These are phyloP conservation scores for Phyllotreta cruciferae DNA, from an alignment of 2,888 invertebrate genomes.

Conservation along the genomic window DNA sequence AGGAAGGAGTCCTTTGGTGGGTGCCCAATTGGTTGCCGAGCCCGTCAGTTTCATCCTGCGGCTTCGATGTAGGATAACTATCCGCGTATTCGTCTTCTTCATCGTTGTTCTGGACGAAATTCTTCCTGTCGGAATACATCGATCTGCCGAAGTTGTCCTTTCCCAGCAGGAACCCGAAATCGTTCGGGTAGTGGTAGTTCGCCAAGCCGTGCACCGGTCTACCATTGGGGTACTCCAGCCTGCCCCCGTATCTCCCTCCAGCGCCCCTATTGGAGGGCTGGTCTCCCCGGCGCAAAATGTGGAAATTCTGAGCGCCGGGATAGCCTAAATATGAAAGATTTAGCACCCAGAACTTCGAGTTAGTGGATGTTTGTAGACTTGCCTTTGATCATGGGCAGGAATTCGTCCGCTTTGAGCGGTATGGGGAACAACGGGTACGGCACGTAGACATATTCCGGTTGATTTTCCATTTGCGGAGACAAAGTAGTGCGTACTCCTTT, in stretches of 20 bases:
- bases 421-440: constrained; percentile 25
- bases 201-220: constrained; percentile 45
- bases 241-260: constrained; percentile 54
- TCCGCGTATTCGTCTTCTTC: constrained; percentile 37
- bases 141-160: constrained; percentile 41
- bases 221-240: constrained; percentile 53
- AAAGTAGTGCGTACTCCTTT: constrained; percentile 57
- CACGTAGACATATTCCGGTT: constrained; percentile 20
- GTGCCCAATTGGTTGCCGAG: constrained; percentile 25
- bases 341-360: constrained; percentile 23
- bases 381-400: constrained; percentile 24
- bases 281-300: constrained; percentile 33
- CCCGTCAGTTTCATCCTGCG: constrained; percentile 42
- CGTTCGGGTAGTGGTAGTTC: constrained; percentile 45
- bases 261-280: constrained; percentile 34
- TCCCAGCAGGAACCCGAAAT: constrained; percentile 49
- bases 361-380: constrained; percentile 28
- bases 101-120: constrained; percentile 34
- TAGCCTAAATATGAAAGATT: constrained; percentile 33
- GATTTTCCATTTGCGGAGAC: constrained; percentile 53
- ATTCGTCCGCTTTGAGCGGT: constrained; percentile 24
- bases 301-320: constrained; percentile 36
- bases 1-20: constrained; percentile 48
- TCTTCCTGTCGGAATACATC: constrained; percentile 36
- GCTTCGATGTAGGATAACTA: constrained; percentile 36